Evolutionary conservation across 2,113 vertebrate species (phyloP).

Genomic region (Athene cunicularia): DNA sequence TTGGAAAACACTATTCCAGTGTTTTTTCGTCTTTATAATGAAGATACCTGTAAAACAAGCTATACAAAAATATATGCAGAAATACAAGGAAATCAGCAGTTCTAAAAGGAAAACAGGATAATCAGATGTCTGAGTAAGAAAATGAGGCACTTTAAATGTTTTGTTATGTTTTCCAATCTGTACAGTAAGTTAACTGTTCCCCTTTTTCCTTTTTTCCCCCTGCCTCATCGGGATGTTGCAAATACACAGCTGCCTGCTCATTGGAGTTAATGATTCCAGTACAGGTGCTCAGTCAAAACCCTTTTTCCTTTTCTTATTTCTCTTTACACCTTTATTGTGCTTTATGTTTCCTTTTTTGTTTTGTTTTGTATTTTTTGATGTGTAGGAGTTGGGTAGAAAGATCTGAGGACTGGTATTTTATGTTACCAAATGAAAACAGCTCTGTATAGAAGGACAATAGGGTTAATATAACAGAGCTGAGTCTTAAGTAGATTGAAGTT

Average conservation of each 20-base stretch:
- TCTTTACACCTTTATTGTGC: neutral
- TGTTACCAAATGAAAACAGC: neutral
- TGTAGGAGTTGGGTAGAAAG: neutral
- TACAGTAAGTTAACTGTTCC: neutral
- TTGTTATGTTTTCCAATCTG: neutral
- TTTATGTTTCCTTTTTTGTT: neutral
- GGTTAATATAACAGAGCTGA: neutral
- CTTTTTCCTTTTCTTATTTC: neutral
- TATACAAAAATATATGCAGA: neutral
- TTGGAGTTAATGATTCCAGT: conserved; percentile 12
- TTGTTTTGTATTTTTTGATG: neutral
- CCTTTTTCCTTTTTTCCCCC: neutral
- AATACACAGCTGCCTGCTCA: conserved; percentile 15
- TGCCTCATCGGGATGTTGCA: neutral
- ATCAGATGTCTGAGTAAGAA: neutral
- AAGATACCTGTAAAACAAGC: neutral
- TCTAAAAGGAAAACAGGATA: neutral
- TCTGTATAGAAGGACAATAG: neutral
- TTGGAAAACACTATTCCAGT: neutral
- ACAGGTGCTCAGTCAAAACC: neutral
- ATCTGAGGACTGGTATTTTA: neutral
- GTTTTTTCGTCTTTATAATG: neutral
- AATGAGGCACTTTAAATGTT: neutral
- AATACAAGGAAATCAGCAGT: neutral
- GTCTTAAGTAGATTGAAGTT: neutral